These are phyloP conservation scores for Ancistrus triradiatus DNA, from an alignment of 2,113 vertebrate species.

Conservation along the genomic window DNA sequence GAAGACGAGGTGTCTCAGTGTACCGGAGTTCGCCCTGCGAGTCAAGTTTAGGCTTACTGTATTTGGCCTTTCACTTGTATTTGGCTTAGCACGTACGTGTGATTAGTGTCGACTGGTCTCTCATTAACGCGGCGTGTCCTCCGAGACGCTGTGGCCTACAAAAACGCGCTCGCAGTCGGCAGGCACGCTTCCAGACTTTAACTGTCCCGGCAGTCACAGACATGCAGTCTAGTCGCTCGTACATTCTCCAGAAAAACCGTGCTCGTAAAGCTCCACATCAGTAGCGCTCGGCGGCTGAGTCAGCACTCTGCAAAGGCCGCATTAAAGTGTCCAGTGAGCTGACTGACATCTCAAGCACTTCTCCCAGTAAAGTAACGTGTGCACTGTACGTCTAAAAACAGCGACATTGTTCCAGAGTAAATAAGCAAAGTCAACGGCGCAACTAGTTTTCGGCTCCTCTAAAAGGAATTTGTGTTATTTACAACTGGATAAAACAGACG, in stretches of 20 bases:
- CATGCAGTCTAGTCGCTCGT: conserved; percentile 27
- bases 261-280: conserved; percentile 9
- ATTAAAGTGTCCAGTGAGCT: background rate
- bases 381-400: too few species aligned
- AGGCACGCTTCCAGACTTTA: conserved; percentile 29
- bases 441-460: too few species aligned
- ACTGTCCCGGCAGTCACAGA: conserved; percentile 7
- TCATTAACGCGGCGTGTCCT: conserved; percentile 27
- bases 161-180: conserved; percentile 8
- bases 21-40: conserved; percentile 12
- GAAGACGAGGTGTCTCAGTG: background rate
- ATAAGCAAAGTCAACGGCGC: too few species aligned
- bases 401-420: too few species aligned
- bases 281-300: background rate
- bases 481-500: too few species aligned
- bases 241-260: background rate
- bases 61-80: conserved; percentile 5
- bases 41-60: background rate
- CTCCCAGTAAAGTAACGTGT: too few species aligned
- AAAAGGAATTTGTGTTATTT: too few species aligned
- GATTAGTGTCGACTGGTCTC: conserved; percentile 25
- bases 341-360: too few species aligned
- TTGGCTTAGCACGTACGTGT: conserved; percentile 11
- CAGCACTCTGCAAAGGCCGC: too few species aligned
- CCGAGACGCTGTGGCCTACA: conserved; percentile 10